Evolutionary conservation across 2,888 invertebrate species (phyloP).

Genomic region (Brachylomia viminalis): DNA sequence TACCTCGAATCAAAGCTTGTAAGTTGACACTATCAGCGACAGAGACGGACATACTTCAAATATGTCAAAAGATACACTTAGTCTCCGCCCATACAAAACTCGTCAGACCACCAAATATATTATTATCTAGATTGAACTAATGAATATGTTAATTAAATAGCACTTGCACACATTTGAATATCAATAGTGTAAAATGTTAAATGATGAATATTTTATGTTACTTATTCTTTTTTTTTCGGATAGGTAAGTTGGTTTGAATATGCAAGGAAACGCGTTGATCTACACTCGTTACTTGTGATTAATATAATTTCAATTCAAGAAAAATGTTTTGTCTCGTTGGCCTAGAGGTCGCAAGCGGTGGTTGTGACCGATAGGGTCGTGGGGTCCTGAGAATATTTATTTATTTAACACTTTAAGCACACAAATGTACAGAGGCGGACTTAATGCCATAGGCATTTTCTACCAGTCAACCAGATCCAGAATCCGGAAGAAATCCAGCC

Average conservation of each 20-base stretch:
- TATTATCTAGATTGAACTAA: conserved; percentile 56
- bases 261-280: not conserved
- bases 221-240: not conserved
- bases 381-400: not conserved
- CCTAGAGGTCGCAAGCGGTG: not conserved
- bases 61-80: conserved; percentile 19
- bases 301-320: no score
- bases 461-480: no score
- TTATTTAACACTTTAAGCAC: no score
- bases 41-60: conserved; percentile 27
- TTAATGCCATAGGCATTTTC: no score
- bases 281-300: no score
- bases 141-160: conserved; percentile 60
- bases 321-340: no score
- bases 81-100: conserved; percentile 40
- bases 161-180: conserved; percentile 38
- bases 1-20: not conserved
- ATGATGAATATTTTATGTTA: conserved; percentile 5
- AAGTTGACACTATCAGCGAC: conserved; percentile 3
- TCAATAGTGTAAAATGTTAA: conserved; percentile 8
- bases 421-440: no score
- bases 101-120: conserved; percentile 29
- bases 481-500: no score
- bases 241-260: not conserved
- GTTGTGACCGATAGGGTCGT: not conserved